Evolutionary conservation across 2,888 invertebrate genomes (phyloP).

Genomic region (Drosophila crucigera): DNA sequence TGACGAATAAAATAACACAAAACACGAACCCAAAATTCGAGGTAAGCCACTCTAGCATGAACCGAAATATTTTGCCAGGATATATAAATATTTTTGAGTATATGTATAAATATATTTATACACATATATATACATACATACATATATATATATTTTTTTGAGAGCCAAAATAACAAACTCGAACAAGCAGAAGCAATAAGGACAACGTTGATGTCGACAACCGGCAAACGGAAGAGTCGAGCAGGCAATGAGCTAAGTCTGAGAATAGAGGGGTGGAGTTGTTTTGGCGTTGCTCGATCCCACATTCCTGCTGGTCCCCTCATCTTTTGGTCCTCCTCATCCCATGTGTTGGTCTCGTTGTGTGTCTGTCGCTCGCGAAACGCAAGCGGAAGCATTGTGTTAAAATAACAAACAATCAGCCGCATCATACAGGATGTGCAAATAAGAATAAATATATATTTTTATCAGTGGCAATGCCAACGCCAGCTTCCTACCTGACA

Average conservation of each 20-base stretch:
- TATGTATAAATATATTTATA: constrained; percentile 7
- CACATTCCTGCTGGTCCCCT: neutral
- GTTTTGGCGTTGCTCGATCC: neutral
- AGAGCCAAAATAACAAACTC: constrained; percentile 41
- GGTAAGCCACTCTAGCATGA: constrained; percentile 43
- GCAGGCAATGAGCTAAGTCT: constrained; percentile 40
- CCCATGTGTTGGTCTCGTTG: constrained; percentile 14
- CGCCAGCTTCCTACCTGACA: constrained; percentile 58
- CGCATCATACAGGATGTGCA: constrained; percentile 80
- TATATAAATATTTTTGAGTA: constrained; percentile 12
- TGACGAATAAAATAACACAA: constrained; percentile 60
- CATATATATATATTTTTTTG: constrained; percentile 3
- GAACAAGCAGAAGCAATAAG: constrained; percentile 47
- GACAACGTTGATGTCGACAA: constrained; percentile 57
- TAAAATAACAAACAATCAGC: constrained; percentile 81
- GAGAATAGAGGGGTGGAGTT: neutral
- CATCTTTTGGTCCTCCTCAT: neutral
- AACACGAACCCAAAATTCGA: constrained; percentile 48
- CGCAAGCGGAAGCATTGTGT: constrained; percentile 76
- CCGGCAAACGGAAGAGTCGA: constrained; percentile 69
- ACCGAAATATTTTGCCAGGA: constrained; percentile 50
- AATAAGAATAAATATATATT: constrained; percentile 81
- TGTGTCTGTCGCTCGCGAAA: constrained; percentile 33
- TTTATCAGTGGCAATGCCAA: constrained; percentile 54
- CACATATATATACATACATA: constrained; percentile 3